Base-by-base conservation (phyloP, 2,113 vertebrate species). In the Pelobates fuscus region DNA sequence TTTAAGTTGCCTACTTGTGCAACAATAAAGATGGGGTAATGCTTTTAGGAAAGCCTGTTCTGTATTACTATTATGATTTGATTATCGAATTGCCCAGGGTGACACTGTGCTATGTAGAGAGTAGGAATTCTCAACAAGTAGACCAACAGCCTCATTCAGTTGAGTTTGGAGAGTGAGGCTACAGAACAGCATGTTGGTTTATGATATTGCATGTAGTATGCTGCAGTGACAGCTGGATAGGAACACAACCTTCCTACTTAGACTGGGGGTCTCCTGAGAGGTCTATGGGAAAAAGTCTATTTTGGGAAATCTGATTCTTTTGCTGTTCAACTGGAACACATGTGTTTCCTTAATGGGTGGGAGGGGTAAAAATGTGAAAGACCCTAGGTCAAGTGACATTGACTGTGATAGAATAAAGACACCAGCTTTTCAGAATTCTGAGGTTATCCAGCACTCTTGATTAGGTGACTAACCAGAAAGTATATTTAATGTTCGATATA, bases 251-350 rank as follows among this genome's bases (percentile, higher is more conserved):
- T 49, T 49, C 15, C 32, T 58, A 27, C 29, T 23, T 37, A 55
- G n/a, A 52, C 8, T 17, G 15, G 32, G 54, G 30, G 11, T 32
- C 62, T 65, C 71, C 29, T 18, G 18, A 11, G 54, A 14, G 32
- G 55, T 29, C 57, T 59, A 4, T 60, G 72, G 17, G 26, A 60
- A 24, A 44, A 58, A 46, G 20, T 23, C 72, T 75, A 75, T 67
- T 67, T 75, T 59, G 15, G 24, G 64, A 75, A 67, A 67, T 54
- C 8, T 20, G 37, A 59, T 60, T 23, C 37, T 59, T 20, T 41
- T 43, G 37, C 27, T 67, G 25, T 58, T 27, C 72, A 75, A 54
- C 64, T 75, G 72, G 65, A 59, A 26, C 26, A 30, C 72, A 49
- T 67, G 54, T 75, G 72, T 25, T 37, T 67, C 41, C 12, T 29